Evolutionary conservation across 1,140 invertebrate species (phyloP).

Genomic region (Drosophila melanica): DNA sequence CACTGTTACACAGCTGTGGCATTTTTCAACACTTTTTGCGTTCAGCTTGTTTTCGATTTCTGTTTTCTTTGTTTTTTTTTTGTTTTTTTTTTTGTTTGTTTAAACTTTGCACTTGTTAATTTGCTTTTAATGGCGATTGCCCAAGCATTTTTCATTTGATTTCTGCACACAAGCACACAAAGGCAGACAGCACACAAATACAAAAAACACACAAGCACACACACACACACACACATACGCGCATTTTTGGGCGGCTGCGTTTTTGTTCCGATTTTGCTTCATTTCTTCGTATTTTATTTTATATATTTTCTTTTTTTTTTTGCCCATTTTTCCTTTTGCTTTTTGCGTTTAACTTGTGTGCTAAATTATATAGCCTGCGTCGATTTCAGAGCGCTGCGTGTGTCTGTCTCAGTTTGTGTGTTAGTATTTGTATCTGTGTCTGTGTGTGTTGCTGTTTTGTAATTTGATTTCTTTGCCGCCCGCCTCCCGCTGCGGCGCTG

Average conservation of each 20-base stretch:
- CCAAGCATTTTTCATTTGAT: slow-evolving; percentile 59
- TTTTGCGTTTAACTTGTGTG: slow-evolving; percentile 72
- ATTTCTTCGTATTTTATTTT: slow-evolving; percentile 30
- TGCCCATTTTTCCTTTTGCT: slow-evolving; percentile 37
- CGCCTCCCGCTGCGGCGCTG: slow-evolving; percentile 63
- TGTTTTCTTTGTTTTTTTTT: slow-evolving; percentile 12
- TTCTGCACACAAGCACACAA: slow-evolving; percentile 34
- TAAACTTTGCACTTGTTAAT: slow-evolving; percentile 64
- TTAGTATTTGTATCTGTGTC: slow-evolving; percentile 36
- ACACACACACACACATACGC: slow-evolving; percentile 14
- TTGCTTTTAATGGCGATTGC: slow-evolving; percentile 62
- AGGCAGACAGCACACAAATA: slow-evolving; percentile 10
- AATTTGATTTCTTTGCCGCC: slow-evolving; percentile 81
- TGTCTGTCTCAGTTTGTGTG: slow-evolving; percentile 47
- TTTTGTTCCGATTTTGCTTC: slow-evolving; percentile 42
- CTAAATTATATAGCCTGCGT: slow-evolving; percentile 73
- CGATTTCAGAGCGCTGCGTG: slow-evolving; percentile 55
- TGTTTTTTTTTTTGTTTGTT: slow-evolving; percentile 19
- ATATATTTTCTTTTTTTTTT: slow-evolving; percentile 25
- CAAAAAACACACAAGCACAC: slow-evolving; percentile 2
- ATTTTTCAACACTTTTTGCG: slow-evolving; percentile 75
- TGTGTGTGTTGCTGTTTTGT: slow-evolving; percentile 74
- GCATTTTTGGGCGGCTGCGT: slow-evolving; percentile 52
- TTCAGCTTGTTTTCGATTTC: slow-evolving; percentile 57
- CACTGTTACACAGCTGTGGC: slow-evolving; percentile 57